phyloP scores from a whole-genome alignment of 2,113 vertebrate genomes.

The Orycteropus afer region DNA sequence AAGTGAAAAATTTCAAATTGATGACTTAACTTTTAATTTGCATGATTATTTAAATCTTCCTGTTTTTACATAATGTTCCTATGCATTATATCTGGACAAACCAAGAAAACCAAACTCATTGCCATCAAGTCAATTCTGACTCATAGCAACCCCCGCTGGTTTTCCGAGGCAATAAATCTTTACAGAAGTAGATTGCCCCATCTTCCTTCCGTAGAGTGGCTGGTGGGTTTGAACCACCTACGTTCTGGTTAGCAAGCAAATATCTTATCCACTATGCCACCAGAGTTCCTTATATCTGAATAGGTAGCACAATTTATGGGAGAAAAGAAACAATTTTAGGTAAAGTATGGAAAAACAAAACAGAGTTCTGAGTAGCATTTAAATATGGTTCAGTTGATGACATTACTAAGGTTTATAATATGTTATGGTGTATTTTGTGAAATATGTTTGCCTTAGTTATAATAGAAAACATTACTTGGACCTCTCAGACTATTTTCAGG shows the following conservation, averaged over 20 bases:
- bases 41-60: not conserved
- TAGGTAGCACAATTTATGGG: not conserved
- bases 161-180: too few species aligned
- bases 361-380: not conserved
- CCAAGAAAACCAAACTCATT: too few species aligned
- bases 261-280: too few species aligned
- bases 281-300: not conserved
- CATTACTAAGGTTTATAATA: not conserved
- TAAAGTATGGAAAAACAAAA: constrained; percentile 13
- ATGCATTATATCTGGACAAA: not conserved
- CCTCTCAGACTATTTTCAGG: constrained; percentile 6
- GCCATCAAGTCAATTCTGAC: too few species aligned
- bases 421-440: not conserved
- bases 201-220: too few species aligned
- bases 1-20: not conserved
- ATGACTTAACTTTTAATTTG: constrained; percentile 10
- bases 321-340: not conserved
- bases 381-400: constrained; percentile 2
- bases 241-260: too few species aligned
- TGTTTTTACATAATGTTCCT: not conserved
- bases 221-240: too few species aligned
- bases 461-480: not conserved
- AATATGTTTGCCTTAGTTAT: constrained; percentile 27
- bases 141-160: too few species aligned
- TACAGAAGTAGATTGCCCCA: too few species aligned